Percentiles rank a stretch among this genome's conserved stretches.
Evolutionary conservation across 2,888 invertebrate species (phyloP).

Genomic region (Microplitis manilae): DNA sequence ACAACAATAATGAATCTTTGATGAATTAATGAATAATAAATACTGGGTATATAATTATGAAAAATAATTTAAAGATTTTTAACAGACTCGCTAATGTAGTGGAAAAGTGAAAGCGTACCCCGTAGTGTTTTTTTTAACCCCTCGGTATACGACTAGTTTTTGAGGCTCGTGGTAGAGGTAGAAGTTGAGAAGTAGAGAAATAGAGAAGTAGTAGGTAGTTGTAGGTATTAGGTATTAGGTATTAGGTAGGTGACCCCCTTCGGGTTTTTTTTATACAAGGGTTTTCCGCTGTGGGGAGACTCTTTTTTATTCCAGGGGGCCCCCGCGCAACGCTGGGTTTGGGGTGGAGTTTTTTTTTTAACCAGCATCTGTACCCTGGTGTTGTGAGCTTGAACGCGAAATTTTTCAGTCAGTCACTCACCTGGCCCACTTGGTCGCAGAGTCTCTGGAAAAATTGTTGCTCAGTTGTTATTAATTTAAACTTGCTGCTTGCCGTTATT

Average conservation of each 20-base stretch:
- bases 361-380: conserved; percentile 69
- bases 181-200: neutral
- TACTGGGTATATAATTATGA: neutral
- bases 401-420: conserved; percentile 71
- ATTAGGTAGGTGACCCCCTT: conserved; percentile 67
- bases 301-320: conserved; percentile 63
- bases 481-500: neutral
- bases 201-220: neutral
- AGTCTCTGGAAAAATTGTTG: conserved; percentile 54
- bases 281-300: conserved; percentile 62
- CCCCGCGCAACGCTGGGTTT: conserved; percentile 56
- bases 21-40: conserved; percentile 14
- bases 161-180: no score
- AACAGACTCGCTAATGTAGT: conserved; percentile 11
- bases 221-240: conserved; percentile 48
- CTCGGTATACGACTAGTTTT: conserved; percentile 49
- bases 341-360: conserved; percentile 66
- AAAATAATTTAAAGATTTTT: neutral
- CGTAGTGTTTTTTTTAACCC: conserved; percentile 47
- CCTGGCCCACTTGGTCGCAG: conserved; percentile 66
- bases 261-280: conserved; percentile 67
- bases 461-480: neutral
- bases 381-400: conserved; percentile 58
- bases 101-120: conserved; percentile 32
- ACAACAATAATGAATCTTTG: neutral